Evolutionary conservation across 2,113 vertebrate species (phyloP), one percentile per base, ranked within the genome.

Genomic region (Pelecanoides urinatrix): DNA sequence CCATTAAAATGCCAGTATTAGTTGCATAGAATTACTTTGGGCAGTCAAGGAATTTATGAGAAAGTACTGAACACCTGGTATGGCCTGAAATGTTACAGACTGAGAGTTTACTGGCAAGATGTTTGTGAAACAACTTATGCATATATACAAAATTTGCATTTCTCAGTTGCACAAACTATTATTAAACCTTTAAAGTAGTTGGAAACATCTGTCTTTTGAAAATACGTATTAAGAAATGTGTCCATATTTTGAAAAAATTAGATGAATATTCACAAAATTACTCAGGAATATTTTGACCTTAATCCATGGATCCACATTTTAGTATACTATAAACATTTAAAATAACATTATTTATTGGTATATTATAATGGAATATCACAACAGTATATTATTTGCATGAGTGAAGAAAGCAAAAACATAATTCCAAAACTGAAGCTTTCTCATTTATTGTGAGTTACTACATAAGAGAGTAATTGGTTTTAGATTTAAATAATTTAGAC

Each of bases 121-220:
- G 65, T 86, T 96, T 96, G 49, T 97, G 93, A 96, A 96, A 91
- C 71, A 97, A 92, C 26, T 95, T 96, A 90, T 21, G 38, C 42
- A 53, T 94, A 25, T 74, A 93, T 92, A 77, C 29, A 94, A 95
- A 94, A 94, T 49, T 70, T 83, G 72, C 58, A 47, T 84, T 96
- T 92, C 82, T 95, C 50, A 77, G 92, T 97, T 96, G 52, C 44
- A 87, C 40, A 21, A 92, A 87, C 7, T 47, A 89, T 88, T 76
- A 75, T 83, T 83, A 91, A 93, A 66, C 30, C 25, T 92, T 90
- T 80, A 71, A 97, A 94, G 68, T 21, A 90, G 58, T 96, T 96
- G 67, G 81, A 87, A 97, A 96, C 88, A 94, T 55, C 59, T 94
- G 29, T 88, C 38, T 84, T 72, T 73, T 90, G 65, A 87, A 95